phyloP scores from a whole-genome alignment of 1,140 invertebrate species.

The Geopemphigus sp. region DNA sequence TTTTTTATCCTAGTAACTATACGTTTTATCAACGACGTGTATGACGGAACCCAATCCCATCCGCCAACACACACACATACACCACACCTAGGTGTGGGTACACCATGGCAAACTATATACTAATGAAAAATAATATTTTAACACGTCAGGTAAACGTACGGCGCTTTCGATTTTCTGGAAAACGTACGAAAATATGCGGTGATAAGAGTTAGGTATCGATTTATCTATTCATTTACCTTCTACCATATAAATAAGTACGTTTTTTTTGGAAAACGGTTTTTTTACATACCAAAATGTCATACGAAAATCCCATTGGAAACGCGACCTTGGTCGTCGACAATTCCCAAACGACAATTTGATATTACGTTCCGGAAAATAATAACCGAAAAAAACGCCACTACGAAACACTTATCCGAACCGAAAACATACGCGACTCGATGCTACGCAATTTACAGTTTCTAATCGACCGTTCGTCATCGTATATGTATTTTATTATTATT shows the following conservation, averaged over 20 bases:
- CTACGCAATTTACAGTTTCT: constrained; percentile 1
- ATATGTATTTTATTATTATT: not conserved
- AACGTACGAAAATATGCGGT: too few species aligned
- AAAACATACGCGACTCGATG: not conserved
- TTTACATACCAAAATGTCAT: constrained; percentile 17
- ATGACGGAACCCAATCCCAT: not conserved
- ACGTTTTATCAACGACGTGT: too few species aligned
- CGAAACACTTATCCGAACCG: not conserved
- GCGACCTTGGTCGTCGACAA: constrained; percentile 38
- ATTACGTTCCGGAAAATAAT: too few species aligned
- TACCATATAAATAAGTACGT: too few species aligned
- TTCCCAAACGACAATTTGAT: too few species aligned
- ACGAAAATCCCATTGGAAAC: constrained; percentile 35
- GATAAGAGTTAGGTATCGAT: too few species aligned
- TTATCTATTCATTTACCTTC: too few species aligned
- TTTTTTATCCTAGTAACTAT: too few species aligned
- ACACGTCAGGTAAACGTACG: too few species aligned
- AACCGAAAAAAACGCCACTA: too few species aligned
- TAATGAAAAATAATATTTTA: not conserved
- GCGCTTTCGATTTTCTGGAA: not conserved
- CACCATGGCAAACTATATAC: not conserved
- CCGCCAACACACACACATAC: not conserved
- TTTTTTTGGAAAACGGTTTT: too few species aligned
- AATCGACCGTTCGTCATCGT: not conserved
- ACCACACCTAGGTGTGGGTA: not conserved